phyloP scores from a whole-genome alignment of 2,888 invertebrate genomes.

The Axea sp. region DNA sequence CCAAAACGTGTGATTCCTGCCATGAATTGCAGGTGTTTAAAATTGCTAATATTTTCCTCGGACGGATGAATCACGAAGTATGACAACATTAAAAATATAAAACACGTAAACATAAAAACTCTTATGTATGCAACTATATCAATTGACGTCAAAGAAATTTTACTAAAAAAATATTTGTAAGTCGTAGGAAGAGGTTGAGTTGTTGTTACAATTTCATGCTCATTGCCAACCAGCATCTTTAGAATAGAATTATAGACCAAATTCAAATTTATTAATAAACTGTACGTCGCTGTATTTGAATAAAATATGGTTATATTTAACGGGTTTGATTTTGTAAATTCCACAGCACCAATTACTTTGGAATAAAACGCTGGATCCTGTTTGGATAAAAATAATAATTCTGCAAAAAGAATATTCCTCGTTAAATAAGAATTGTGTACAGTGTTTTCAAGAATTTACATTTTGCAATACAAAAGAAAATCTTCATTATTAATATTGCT shows the following conservation, averaged over 20 bases:
- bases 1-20: too few relatives aligned
- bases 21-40: slow-evolving; percentile 85
- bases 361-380: background rate
- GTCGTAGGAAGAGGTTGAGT: slow-evolving; percentile 68
- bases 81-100: slow-evolving; percentile 70
- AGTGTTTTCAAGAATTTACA: too few relatives aligned
- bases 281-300: slow-evolving; percentile 81
- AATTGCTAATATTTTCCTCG: slow-evolving; percentile 82
- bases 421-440: too few relatives aligned
- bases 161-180: slow-evolving; percentile 6
- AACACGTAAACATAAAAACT: slow-evolving; percentile 65
- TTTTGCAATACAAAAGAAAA: too few relatives aligned
- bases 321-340: background rate
- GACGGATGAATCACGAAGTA: slow-evolving; percentile 83
- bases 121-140: slow-evolving; percentile 52
- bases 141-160: slow-evolving; percentile 7
- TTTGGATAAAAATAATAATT: too few relatives aligned
- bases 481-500: too few relatives aligned
- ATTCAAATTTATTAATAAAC: slow-evolving; percentile 81
- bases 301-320: slow-evolving; percentile 75
- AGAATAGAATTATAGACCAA: slow-evolving; percentile 80
- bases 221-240: slow-evolving; percentile 65
- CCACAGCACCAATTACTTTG: background rate
- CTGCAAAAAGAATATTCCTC: too few relatives aligned
- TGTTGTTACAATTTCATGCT: slow-evolving; percentile 68